Evolutionary conservation across 1,140 invertebrate species (phyloP).

Genomic region (Brachionus rotundiformis): DNA sequence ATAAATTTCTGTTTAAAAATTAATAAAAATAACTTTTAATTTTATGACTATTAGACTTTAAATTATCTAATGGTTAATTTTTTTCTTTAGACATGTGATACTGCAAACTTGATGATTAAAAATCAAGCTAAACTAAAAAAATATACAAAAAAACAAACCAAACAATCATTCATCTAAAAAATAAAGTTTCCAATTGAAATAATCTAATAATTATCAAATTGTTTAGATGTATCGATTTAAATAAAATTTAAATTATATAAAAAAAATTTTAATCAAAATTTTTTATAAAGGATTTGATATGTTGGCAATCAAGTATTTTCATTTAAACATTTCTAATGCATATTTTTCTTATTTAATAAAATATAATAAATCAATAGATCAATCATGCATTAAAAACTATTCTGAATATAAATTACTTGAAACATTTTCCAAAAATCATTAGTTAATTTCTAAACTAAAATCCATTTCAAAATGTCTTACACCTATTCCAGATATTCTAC

Average conservation of each 20-base stretch:
- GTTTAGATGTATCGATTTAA: not conserved
- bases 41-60: too few species aligned
- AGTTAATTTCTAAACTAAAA: not conserved
- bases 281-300: not conserved
- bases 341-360: conserved; percentile 21
- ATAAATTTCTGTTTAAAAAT: too few species aligned
- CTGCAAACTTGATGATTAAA: too few species aligned
- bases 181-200: not conserved
- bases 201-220: not conserved
- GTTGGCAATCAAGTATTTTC: not conserved
- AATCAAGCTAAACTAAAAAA: not conserved
- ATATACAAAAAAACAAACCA: not conserved
- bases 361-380: conserved; percentile 28
- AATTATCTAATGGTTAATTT: too few species aligned
- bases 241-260: not conserved
- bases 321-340: conserved; percentile 2
- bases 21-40: too few species aligned
- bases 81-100: too few species aligned
- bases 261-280: conserved; percentile 21
- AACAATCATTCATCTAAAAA: not conserved
- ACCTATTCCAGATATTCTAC: not conserved
- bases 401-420: conserved; percentile 22
- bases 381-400: conserved; percentile 16
- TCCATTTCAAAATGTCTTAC: conserved; percentile 11
- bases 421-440: conserved; percentile 25